A percentile compares a stretch with the other conserved stretches of the same genome.
Evolutionary conservation across 2,888 invertebrate species (phyloP).

Genomic region (Drosophila anomalata): DNA sequence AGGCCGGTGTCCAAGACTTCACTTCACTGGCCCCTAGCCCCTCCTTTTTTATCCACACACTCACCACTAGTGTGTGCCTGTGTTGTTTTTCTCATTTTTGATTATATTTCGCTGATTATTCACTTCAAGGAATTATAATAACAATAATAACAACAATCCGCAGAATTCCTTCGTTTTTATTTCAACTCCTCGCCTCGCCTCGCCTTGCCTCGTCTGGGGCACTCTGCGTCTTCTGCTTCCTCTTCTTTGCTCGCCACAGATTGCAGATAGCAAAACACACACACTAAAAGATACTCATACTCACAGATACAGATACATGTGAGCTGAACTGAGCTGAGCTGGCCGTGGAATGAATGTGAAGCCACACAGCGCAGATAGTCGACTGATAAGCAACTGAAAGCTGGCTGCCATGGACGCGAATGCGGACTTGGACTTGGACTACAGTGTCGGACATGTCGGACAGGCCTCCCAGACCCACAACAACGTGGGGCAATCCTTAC

Average conservation of each 20-base stretch:
- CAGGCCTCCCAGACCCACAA: slow-evolving; percentile 7
- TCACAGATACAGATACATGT: slow-evolving; percentile 36
- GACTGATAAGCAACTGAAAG: slow-evolving; percentile 79
- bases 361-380: slow-evolving; percentile 82
- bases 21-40: slow-evolving; percentile 4
- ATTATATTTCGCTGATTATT: slow-evolving; percentile 83
- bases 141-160: slow-evolving; percentile 83
- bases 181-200: slow-evolving; percentile 22
- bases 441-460: slow-evolving; percentile 14
- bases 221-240: slow-evolving; percentile 45
- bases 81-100: slow-evolving; percentile 72
- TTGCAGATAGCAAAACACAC: slow-evolving; percentile 76
- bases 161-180: slow-evolving; percentile 78
- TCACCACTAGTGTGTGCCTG: slow-evolving; percentile 32
- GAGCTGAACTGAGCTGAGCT: slow-evolving; percentile 19
- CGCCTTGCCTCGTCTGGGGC: too few relatives aligned
- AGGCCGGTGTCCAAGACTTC: slow-evolving; percentile 53
- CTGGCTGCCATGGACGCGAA: slow-evolving; percentile 60
- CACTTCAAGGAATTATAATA: slow-evolving; percentile 83
- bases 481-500: slow-evolving; percentile 25
- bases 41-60: slow-evolving; percentile 11
- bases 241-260: slow-evolving; percentile 72
- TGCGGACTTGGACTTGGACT: slow-evolving; percentile 44
- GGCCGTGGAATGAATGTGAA: slow-evolving; percentile 81
- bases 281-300: slow-evolving; percentile 47